Evolutionary conservation across 1,140 invertebrate species (phyloP).

Genomic region (Euura lappo): DNA sequence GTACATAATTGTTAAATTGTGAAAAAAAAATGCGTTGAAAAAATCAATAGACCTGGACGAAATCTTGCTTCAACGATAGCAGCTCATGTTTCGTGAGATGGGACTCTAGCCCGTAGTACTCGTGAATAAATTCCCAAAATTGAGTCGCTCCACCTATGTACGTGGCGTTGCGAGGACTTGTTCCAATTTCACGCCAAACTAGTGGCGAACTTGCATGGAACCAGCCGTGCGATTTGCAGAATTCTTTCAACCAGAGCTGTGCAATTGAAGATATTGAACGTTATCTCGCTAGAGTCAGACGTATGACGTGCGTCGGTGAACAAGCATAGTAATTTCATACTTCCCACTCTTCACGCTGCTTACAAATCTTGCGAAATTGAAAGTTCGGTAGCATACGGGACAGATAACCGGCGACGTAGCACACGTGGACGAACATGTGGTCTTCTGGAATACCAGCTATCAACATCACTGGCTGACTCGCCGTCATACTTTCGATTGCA

Average conservation of each 20-base stretch:
- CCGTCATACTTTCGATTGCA: not conserved
- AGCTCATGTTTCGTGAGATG: conserved; percentile 25
- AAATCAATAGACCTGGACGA: not conserved
- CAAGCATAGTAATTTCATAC: conserved; percentile 17
- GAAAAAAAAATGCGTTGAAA: not conserved
- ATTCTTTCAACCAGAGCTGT: conserved; percentile 31
- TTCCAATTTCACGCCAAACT: conserved; percentile 33
- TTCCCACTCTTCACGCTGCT: conserved; percentile 27
- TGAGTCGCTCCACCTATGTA: conserved; percentile 29
- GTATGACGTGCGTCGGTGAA: too few species aligned
- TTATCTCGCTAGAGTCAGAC: not conserved
- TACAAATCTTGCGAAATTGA: conserved; percentile 22
- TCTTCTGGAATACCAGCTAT: conserved; percentile 28
- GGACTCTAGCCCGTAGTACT: conserved; percentile 29
- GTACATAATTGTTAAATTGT: too few species aligned
- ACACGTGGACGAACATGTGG: conserved; percentile 25
- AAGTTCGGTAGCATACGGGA: conserved; percentile 29
- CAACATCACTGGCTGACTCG: conserved; percentile 15
- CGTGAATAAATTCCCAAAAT: conserved; percentile 30
- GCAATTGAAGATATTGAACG: not conserved
- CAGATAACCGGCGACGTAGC: conserved; percentile 30
- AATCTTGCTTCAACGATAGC: conserved; percentile 24
- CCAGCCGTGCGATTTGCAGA: conserved; percentile 26
- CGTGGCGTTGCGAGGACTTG: conserved; percentile 7
- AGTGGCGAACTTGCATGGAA: conserved; percentile 30